A percentile compares a stretch with the other conserved stretches of the same genome.
Conservation (phyloP, 2,113 vertebrate species). For the Orthonyx spaldingii region DNA sequence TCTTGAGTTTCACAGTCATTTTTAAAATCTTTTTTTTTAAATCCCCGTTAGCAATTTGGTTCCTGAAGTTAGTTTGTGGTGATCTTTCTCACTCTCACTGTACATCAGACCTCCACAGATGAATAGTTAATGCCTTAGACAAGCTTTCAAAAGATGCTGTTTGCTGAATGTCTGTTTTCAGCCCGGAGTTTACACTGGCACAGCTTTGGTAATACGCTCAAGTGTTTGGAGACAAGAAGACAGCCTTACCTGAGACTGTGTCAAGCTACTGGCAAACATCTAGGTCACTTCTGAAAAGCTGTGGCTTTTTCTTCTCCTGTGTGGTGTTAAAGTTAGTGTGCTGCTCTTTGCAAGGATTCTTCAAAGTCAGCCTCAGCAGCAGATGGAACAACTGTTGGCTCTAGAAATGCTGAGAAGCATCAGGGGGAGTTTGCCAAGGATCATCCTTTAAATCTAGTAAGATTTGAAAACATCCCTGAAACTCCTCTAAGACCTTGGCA, state of each 20-base stretch:
- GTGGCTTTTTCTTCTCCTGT: neutral
- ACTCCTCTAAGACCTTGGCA: constrained; percentile 66
- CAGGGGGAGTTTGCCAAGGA: constrained; percentile 58
- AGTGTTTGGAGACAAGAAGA: constrained; percentile 37
- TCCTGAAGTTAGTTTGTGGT: neutral
- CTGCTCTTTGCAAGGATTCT: constrained; percentile 64
- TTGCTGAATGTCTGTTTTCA: constrained; percentile 14
- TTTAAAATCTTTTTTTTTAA: neutral
- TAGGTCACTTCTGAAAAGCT: constrained; percentile 52
- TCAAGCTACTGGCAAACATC: constrained; percentile 54
- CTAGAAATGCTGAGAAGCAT: constrained; percentile 54
- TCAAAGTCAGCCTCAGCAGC: constrained; percentile 62
- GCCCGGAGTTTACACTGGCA: constrained; percentile 35
- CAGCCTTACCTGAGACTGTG: constrained; percentile 37
- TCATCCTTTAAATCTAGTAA: constrained; percentile 67
- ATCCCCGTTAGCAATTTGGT: neutral
- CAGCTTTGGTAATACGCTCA: neutral
- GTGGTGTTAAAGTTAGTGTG: constrained; percentile 40
- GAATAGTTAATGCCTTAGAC: neutral
- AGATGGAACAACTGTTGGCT: constrained; percentile 66
- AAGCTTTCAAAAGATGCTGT: constrained; percentile 14
- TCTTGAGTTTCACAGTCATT: neutral
- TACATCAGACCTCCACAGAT: neutral
- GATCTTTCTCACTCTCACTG: neutral
- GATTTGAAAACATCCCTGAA: constrained; percentile 55